Percentiles rank a stretch among this genome's conserved stretches.
Conservation (phyloP, 2,113 vertebrate species). For the Herpetotheres cachinnans region DNA sequence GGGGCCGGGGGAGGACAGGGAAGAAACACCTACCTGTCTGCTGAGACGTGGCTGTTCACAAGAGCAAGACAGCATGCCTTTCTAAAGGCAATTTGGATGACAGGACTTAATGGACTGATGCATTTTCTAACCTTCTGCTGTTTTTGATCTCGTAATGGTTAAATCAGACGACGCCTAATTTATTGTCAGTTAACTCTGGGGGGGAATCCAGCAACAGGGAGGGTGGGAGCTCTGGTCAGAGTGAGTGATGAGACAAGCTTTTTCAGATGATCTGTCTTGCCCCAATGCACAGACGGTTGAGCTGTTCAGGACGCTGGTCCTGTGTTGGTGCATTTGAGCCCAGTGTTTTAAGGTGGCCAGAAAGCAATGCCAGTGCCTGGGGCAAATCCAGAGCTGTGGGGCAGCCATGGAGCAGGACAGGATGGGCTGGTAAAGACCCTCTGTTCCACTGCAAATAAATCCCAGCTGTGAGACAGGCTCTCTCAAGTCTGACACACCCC, state of each 20-base stretch:
- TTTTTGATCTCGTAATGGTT: not conserved
- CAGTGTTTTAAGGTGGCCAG: not conserved
- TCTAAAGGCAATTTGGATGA: fast-evolving
- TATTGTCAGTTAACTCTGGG: not conserved
- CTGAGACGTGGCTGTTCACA: fast-evolving
- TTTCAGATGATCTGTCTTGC: not conserved
- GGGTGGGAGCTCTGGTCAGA: not conserved
- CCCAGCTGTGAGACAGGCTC: not conserved
- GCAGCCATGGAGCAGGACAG: not conserved
- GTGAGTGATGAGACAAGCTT: not conserved
- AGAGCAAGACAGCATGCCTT: not conserved
- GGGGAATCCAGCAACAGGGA: not conserved
- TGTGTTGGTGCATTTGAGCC: not conserved
- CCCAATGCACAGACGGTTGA: fast-evolving
- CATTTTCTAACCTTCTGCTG: not conserved
- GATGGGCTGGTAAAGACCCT: not conserved
- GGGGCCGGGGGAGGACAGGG: not conserved
- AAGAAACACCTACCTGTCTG: not conserved
- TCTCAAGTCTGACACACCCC: fast-evolving
- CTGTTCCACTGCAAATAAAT: not conserved
- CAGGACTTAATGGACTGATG: not conserved
- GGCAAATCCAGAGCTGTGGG: not conserved
- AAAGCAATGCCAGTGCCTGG: not conserved
- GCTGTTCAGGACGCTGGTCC: not conserved
- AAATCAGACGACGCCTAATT: not conserved